Base-by-base conservation (phyloP, 2,113 vertebrate species). In the Rissa tridactyla region DNA sequence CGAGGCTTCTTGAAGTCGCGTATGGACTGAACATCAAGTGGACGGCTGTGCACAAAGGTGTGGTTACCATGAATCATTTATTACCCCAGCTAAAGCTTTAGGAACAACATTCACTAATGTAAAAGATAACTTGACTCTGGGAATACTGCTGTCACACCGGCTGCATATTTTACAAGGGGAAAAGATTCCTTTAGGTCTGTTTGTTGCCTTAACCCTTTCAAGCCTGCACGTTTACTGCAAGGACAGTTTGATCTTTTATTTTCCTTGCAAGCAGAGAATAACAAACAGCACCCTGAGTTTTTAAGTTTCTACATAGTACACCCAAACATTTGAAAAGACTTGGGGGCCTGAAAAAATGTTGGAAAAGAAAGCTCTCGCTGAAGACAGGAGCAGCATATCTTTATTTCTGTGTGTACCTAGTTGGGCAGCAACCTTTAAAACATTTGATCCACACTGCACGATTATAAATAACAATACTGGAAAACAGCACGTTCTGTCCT, bases 11-110 rank as follows among this genome's bases (percentile, higher is more conserved):
- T 97, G 97, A 92, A 95, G 94, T 96, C 5, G 23, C 20, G 14
- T 42, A 72, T 95, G 97, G 91, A 97, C 95, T 95, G 94, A 97
- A 96, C 96, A 97, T 97, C 95, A 95, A 97, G 96, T 95, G 98
- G 96, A 95, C 62, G 79, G 54, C 87, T 87, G 92, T 76, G 95
- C 95, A 95, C 95, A 96, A 96, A 97, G 92, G 97, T 96, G 89
- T 96, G 97, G 92, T 95, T 94, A 82, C 65, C 94, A 97, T 97
- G 97, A 98, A 97, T 97, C 96, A 98, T 97, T 97, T 97, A 97
- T 96, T 96, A 95, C 91, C 68, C 54, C 93, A 89, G 85, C 92
- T 94, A 88, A 94, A 96, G 64, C 95, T 92, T 91, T 94, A 96
- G 96, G 96, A 96, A 76, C 88, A 96, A 93, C 85, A 79, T 84